Evolutionary conservation across 2,888 invertebrate genomes (phyloP).

Genomic region (Acrocyrtus sp.): DNA sequence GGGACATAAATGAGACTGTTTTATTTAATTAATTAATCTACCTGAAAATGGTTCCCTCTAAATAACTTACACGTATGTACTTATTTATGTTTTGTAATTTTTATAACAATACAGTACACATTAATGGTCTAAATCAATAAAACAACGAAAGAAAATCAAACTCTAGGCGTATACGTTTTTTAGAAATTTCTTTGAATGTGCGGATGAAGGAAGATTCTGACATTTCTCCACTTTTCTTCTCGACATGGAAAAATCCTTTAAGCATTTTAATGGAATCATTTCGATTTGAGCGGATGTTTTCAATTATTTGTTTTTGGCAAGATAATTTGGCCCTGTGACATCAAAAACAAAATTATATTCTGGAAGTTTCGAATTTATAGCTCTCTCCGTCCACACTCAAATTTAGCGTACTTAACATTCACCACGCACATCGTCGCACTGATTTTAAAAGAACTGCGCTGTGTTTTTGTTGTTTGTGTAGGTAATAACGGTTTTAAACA

Average conservation of each 20-base stretch:
- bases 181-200: conserved; percentile 31
- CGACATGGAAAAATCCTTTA: conserved; percentile 21
- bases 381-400: background rate
- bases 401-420: background rate
- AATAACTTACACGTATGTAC: too few relatives aligned
- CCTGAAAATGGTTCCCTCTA: too few relatives aligned
- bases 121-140: background rate
- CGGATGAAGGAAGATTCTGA: conserved; percentile 24
- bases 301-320: conserved; percentile 34
- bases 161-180: conserved; percentile 33
- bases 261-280: conserved; percentile 35
- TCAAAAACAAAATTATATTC: conserved; percentile 3
- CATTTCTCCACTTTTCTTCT: conserved; percentile 13
- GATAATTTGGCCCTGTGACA: conserved; percentile 47
- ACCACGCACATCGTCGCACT: background rate
- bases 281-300: conserved; percentile 50
- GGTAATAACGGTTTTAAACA: background rate
- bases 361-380: conserved; percentile 27
- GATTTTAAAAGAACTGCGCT: background rate
- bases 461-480: background rate
- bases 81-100: background rate
- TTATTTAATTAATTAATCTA: background rate
- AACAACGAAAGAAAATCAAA: background rate
- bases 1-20: background rate
- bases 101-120: background rate